Percentiles rank a stretch among this genome's conserved stretches.
phyloP scores from a whole-genome alignment of 2,797 vertebrate species.

The Petrocephalus schoutedeni region DNA sequence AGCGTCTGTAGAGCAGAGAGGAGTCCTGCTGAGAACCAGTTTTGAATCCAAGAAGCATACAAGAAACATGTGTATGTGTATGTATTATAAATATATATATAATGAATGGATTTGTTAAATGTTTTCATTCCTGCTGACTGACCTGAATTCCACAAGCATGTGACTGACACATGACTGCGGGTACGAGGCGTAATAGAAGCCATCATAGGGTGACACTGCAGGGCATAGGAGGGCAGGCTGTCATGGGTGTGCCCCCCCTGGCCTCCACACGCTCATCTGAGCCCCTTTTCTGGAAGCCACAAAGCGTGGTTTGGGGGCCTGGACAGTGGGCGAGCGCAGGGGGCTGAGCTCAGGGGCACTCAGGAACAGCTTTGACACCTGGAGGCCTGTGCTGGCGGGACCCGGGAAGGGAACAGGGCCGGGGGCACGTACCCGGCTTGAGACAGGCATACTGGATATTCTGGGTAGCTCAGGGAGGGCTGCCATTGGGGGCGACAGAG shows the following conservation, averaged over 20 bases:
- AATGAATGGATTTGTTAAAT: neutral
- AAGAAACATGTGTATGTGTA: no score
- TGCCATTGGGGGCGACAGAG: constrained; percentile 25
- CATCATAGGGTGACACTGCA: neutral
- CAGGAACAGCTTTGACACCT: constrained; percentile 66
- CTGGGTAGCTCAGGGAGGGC: constrained; percentile 59
- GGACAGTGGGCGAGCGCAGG: constrained; percentile 56
- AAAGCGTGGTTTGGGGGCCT: constrained; percentile 87
- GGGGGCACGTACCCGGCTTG: constrained; percentile 44
- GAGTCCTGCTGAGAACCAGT: neutral
- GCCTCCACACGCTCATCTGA: constrained; percentile 84
- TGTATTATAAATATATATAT: neutral
- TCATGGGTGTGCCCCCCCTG: constrained; percentile 63
- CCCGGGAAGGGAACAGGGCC: constrained; percentile 48
- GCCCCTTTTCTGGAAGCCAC: constrained; percentile 81
- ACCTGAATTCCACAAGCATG: neutral
- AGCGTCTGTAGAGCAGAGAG: neutral
- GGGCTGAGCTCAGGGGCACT: constrained; percentile 70
- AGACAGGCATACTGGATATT: constrained; percentile 50
- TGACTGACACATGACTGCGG: neutral
- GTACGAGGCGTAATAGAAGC: neutral
- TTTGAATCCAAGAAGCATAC: neutral
- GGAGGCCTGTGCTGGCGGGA: constrained; percentile 56
- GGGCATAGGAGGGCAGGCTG: neutral
- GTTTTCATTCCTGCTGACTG: neutral